Conservation (phyloP, 2,797 vertebrate species). For the Channa striata region DNA sequence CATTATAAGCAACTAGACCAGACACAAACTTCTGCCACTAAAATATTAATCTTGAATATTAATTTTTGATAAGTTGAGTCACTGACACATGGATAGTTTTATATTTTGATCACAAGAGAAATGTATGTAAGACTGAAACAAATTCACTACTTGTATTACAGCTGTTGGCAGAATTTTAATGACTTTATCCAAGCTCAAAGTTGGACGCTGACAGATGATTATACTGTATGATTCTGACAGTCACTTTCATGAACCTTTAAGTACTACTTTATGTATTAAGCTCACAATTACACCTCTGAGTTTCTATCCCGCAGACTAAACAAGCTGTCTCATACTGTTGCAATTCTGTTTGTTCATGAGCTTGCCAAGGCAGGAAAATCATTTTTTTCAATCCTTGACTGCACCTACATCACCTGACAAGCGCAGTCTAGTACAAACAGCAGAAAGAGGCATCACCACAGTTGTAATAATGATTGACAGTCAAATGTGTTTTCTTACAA, state of each 20-base stretch:
- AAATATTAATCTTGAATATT: slow-evolving; percentile 36
- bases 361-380: slow-evolving; percentile 24
- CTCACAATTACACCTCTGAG: neutral
- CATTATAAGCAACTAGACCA: neutral
- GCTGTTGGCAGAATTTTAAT: neutral
- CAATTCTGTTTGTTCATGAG: slow-evolving; percentile 33
- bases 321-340: neutral
- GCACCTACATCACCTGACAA: slow-evolving; percentile 40
- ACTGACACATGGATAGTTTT: no score
- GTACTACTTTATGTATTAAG: neutral
- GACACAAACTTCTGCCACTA: slow-evolving; percentile 34
- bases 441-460: neutral
- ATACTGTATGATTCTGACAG: neutral
- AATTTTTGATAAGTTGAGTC: neutral
- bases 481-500: neutral
- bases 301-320: neutral
- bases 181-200: neutral
- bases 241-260: neutral
- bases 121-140: no score
- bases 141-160: neutral
- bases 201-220: neutral
- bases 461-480: neutral
- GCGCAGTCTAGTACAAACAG: neutral
- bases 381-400: slow-evolving; percentile 22
- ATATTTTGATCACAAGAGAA: no score